These are phyloP conservation scores for Trinorchestia longiramus DNA, from an alignment of 1,140 invertebrate genomes.

Conservation along the genomic window DNA sequence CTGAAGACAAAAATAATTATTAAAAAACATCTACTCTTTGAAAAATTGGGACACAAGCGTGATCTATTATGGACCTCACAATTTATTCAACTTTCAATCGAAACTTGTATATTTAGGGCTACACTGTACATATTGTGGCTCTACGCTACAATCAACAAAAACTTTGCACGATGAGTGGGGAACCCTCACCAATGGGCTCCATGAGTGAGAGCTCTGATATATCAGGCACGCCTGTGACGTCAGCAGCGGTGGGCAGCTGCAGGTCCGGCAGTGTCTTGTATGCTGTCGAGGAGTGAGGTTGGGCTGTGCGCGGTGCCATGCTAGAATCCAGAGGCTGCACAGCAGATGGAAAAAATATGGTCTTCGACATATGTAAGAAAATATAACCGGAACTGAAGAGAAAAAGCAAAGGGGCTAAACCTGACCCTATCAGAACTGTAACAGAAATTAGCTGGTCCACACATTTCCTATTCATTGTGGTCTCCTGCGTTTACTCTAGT, in stretches of 20 bases:
- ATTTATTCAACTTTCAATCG: too few species aligned
- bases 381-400: not conserved
- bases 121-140: too few species aligned
- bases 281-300: not conserved
- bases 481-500: not conserved
- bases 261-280: not conserved
- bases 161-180: not conserved
- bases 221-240: constrained; percentile 2
- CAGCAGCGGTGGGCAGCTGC: not conserved
- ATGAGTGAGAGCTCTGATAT: constrained; percentile 30
- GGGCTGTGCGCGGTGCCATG: not conserved
- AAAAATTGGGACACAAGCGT: not conserved
- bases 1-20: not conserved
- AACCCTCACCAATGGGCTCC: constrained; percentile 20
- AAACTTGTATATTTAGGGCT: too few species aligned
- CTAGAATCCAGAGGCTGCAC: constrained; percentile 59
- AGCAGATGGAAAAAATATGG: not conserved
- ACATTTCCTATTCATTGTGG: not conserved
- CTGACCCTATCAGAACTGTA: not conserved
- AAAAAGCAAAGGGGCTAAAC: not conserved
- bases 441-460: not conserved
- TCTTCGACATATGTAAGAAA: not conserved
- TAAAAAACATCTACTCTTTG: not conserved
- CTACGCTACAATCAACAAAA: too few species aligned
- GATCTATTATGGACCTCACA: too few species aligned